Percentiles rank a stretch among this genome's conserved stretches.
phyloP scores from a whole-genome alignment of 2,113 vertebrate species.

The Synchiropus splendidus region DNA sequence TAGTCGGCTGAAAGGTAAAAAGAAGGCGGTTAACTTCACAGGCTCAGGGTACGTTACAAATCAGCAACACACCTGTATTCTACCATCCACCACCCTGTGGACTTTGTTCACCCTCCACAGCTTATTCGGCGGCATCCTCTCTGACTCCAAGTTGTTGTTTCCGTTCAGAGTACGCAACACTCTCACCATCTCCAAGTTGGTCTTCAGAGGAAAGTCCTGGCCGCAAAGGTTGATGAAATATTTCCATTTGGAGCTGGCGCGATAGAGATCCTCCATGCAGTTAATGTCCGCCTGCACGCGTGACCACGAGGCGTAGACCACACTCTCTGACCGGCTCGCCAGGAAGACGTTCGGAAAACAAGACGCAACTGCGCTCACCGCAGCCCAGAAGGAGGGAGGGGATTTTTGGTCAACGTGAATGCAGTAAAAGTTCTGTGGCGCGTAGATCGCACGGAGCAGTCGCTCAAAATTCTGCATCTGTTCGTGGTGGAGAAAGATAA shows the following conservation, averaged over 20 bases:
- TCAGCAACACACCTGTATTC: conserved; percentile 45
- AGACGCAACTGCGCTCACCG: conserved; percentile 67
- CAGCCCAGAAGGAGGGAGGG: conserved; percentile 52
- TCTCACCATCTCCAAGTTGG: conserved; percentile 81
- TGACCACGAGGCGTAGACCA: conserved; percentile 80
- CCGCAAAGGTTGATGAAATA: conserved; percentile 90
- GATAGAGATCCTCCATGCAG: conserved; percentile 83
- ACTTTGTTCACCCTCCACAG: conserved; percentile 63
- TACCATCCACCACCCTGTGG: conserved; percentile 60
- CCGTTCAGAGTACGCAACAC: conserved; percentile 69
- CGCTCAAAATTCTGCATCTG: conserved; percentile 59
- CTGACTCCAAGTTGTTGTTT: conserved; percentile 79
- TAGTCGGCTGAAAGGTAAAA: too few species aligned
- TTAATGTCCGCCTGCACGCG: conserved; percentile 88
- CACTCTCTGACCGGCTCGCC: conserved; percentile 66
- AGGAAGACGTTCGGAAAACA: conserved; percentile 84
- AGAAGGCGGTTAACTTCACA: too few species aligned
- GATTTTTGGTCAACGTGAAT: conserved; percentile 80
- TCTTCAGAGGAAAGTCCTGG: conserved; percentile 90
- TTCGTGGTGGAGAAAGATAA: not conserved
- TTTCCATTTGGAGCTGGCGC: conserved; percentile 68
- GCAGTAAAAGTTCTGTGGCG: conserved; percentile 72
- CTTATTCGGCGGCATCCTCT: conserved; percentile 68
- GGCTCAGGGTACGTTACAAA: too few species aligned
- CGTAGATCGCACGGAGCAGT: conserved; percentile 59